Evolutionary conservation across 2,888 invertebrate genomes (phyloP).

Genomic region (Noctua janthe): DNA sequence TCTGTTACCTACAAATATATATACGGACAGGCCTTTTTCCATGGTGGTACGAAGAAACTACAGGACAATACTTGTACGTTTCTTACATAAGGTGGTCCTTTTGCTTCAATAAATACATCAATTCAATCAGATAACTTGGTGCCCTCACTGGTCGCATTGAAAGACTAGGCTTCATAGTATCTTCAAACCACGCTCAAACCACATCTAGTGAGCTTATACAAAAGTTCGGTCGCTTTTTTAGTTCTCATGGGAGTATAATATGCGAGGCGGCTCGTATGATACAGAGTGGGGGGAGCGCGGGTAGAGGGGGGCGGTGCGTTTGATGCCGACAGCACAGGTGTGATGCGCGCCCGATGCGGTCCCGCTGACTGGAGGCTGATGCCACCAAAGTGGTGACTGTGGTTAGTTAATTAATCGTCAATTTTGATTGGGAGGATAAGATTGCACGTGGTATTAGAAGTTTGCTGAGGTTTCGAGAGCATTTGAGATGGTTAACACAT

Average conservation of each 20-base stretch:
- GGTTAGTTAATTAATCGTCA: constrained; percentile 49
- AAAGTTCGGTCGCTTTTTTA: constrained; percentile 72
- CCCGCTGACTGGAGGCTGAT: constrained; percentile 62
- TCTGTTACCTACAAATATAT: not conserved
- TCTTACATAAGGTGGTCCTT: not conserved
- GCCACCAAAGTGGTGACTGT: constrained; percentile 52
- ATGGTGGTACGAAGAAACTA: not conserved
- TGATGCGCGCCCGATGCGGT: constrained; percentile 78
- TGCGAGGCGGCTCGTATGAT: constrained; percentile 85
- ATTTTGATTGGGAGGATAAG: constrained; percentile 15
- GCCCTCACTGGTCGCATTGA: not conserved
- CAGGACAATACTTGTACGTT: not conserved
- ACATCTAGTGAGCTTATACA: constrained; percentile 73
- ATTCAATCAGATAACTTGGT: not conserved
- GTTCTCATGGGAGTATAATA: constrained; percentile 86
- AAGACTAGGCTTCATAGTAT: not conserved
- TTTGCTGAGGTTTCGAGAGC: not conserved
- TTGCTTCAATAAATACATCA: not conserved
- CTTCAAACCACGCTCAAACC: constrained; percentile 51
- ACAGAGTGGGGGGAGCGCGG: constrained; percentile 66
- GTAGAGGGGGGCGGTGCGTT: constrained; percentile 77
- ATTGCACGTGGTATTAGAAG: not conserved
- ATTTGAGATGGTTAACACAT: not conserved
- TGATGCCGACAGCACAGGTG: constrained; percentile 87
- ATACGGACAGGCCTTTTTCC: not conserved